Evolutionary conservation across 92 coral and sea anemone species (phyloP), one percentile per base, ranked within the genome.

Genomic region (Zoanthus sociatus): DNA sequence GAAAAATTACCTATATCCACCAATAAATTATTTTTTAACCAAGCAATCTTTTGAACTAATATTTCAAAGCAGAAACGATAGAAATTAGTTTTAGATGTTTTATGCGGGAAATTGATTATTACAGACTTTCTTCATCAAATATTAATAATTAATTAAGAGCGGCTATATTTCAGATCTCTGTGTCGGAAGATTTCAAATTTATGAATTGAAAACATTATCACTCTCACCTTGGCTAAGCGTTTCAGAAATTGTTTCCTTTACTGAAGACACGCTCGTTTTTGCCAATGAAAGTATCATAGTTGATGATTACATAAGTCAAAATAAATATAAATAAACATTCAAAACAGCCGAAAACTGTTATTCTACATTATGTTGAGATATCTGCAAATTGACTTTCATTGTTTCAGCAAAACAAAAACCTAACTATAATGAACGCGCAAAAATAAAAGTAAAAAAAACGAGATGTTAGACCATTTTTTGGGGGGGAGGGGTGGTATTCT

Each of bases 81-180:
- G 7, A 16, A 7, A 63, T 7, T 50, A 50, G 12, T 50, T 50
- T 1, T 50, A 7, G 55, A 50, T 50, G 12, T 50, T 50, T 50
- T 50, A 2, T 50, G 55, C 55, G 12, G 12, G 12, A 50, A 50
- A 3, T 50, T 50, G 12, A 50, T 50, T 6, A 50, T 50, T 20
- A 9, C 75, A 66, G 85, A 81, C 85, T 20, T 12, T 81, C 61
- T n/a, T 81, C 63, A 47, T 81, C 17, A 50, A 81, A 81, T 81
- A 81, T 81, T 81, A 81, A 81, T 81, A n/a, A 45, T 81, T 81
- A 81, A 81, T 81, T 42, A 45, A 15, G 42, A 76, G 26, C 10
- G 9, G 69, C 21, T 63, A n/a, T 11, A 58, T 17, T 63, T 18
- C 30, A 5, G 21, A 18, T 17, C 69, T 2, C 9, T 20, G 42